These are phyloP conservation scores for Anagrus nilaparvatae DNA, from an alignment of 1,140 invertebrate genomes.

Conservation along the genomic window DNA sequence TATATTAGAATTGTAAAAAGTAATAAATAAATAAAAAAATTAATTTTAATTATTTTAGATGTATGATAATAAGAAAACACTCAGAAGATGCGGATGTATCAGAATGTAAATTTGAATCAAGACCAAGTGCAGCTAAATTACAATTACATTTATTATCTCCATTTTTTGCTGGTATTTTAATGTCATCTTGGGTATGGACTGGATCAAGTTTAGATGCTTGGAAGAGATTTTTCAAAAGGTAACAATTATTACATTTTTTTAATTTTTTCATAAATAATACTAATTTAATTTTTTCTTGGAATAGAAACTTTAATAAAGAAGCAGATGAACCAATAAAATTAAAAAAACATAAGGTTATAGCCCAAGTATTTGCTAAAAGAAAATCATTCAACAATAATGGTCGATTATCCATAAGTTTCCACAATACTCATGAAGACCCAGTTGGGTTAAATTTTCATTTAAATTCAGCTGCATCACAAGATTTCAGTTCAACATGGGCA, in stretches of 20 bases:
- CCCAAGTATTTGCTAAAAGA: constrained; percentile 79
- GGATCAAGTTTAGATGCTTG: constrained; percentile 69
- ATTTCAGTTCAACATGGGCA: constrained; percentile 75
- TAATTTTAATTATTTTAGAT: constrained; percentile 37
- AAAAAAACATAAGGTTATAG: constrained; percentile 84
- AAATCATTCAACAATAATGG: constrained; percentile 74
- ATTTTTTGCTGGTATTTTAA: constrained; percentile 75
- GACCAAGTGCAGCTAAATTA: constrained; percentile 71
- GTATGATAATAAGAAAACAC: constrained; percentile 48
- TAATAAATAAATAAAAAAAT: constrained; percentile 3
- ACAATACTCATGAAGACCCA: constrained; percentile 79
- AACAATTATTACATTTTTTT: constrained; percentile 22
- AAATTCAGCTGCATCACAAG: constrained; percentile 65
- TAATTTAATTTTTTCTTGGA: constrained; percentile 6
- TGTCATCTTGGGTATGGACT: constrained; percentile 91
- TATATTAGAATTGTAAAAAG: constrained; percentile 13
- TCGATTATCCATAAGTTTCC: constrained; percentile 74
- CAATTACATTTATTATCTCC: constrained; percentile 72
- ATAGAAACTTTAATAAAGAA: constrained; percentile 47
- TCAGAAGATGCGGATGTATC: constrained; percentile 39
- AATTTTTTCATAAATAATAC: constrained; percentile 5
- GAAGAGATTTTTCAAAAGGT: constrained; percentile 75
- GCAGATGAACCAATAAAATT: constrained; percentile 60
- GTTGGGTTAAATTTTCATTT: constrained; percentile 79
- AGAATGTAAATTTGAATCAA: constrained; percentile 52